Percentiles rank a stretch among this genome's conserved stretches.
Conservation (phyloP, 2,888 invertebrate species). For the Steinernema carpocapsae region DNA sequence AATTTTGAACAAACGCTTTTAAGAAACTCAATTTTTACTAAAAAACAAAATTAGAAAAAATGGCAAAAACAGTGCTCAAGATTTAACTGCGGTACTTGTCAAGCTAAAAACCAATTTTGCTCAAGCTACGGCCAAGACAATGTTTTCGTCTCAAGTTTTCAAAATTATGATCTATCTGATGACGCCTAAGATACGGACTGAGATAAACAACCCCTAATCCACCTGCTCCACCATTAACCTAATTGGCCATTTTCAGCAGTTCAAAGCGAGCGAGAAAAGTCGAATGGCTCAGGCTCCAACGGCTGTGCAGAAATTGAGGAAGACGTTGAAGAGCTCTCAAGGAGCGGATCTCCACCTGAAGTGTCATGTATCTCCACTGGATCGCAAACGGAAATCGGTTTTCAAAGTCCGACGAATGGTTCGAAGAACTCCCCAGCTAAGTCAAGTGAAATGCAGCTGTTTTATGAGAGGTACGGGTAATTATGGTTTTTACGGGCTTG, state of each 20-base stretch:
- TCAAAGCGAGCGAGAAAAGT: constrained; percentile 39
- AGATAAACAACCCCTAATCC: no score
- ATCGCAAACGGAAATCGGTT: constrained; percentile 12
- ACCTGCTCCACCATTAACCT: no score
- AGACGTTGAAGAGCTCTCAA: neutral
- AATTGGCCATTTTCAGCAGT: constrained; percentile 36
- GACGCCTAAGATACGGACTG: no score
- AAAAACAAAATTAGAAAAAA: neutral
- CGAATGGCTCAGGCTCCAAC: constrained; percentile 18
- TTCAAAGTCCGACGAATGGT: neutral
- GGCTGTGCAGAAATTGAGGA: constrained; percentile 14
- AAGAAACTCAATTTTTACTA: neutral
- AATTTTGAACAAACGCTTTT: neutral
- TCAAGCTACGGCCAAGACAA: no score
- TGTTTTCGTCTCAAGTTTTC: no score
- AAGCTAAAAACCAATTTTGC: no score
- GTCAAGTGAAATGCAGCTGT: neutral
- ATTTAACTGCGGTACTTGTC: no score
- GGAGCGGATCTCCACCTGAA: neutral
- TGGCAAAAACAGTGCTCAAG: no score
- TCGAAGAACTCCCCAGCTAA: neutral
- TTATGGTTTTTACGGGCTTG: neutral
- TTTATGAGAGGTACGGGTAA: neutral
- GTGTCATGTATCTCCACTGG: neutral
- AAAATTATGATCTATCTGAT: no score